Base-by-base conservation (phyloP, 2,113 vertebrate species). In the Chroicocephalus ridibundus region DNA sequence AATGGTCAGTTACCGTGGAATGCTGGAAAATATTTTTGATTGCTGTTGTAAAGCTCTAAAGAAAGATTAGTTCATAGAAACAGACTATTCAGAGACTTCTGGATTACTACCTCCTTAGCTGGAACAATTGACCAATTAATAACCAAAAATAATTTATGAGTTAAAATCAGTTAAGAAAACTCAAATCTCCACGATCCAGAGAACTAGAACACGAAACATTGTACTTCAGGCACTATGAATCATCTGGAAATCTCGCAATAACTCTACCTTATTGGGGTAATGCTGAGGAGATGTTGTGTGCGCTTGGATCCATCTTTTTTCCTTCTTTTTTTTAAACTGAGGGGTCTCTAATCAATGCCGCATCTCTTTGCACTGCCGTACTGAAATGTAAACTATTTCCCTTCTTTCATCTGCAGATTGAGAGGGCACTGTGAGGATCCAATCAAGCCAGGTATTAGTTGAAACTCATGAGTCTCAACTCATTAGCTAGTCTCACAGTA, bases 391-490 rank as follows among this genome's bases (percentile, higher is more conserved):
- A 95, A 94, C 57, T 80, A 55, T 60, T 97, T 89, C 16, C 49
- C 40, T 91, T 90, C 51, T 83, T 97, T 93, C 66, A 36, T 31
- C 64, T 93, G 69, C 61, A 71, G 62, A 78, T 16, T 83, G 34
- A 83, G 82, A 51, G 40, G 46, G 55, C n/a, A 64, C 62, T 85
- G 44, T 40, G 11, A 71, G n/a, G 34, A 94, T 92, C 54, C 54
- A 89, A n/a, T 93, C 94, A 95, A 95, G 38, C 26, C 42, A 90
- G 93, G 69, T 85, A 95, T 77, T 93, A 79, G 26, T 69, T 96
- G 76, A 93, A 89, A 95, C 57, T 95, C 81, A 86, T 40, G 52
- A 78, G 14, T 88, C 82, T 88, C 89, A 95, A 57, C 62, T 96
- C 84, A 49, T 76, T 82, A 97, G 81, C 90, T 94, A 94, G 69